phyloP scores from a whole-genome alignment of 2,888 invertebrate genomes.

The Heliconius sara region DNA sequence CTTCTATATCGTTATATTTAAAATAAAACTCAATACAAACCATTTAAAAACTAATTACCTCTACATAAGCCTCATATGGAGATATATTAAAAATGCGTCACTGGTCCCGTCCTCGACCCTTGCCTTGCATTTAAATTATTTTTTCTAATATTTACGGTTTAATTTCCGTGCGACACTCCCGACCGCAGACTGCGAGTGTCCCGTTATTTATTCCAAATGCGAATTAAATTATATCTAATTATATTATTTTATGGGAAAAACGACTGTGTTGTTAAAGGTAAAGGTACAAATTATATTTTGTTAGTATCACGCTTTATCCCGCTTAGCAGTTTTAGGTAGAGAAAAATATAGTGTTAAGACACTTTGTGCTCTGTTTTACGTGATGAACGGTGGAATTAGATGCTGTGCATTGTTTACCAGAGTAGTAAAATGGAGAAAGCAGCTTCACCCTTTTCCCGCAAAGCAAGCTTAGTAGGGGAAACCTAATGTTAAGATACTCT shows the following conservation, averaged over 20 bases:
- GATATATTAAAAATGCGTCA: conserved; percentile 10
- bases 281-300: background rate
- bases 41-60: conserved; percentile 2
- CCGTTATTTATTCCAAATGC: conserved; percentile 39
- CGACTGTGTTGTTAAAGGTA: background rate
- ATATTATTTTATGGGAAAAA: conserved; percentile 22
- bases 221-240: conserved; percentile 45
- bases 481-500: background rate
- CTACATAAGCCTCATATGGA: background rate
- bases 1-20: background rate
- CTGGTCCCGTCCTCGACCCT: conserved; percentile 9
- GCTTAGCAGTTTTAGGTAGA: too few species aligned
- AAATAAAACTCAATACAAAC: background rate
- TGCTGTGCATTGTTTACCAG: too few species aligned
- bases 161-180: conserved; percentile 42
- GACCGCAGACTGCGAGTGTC: conserved; percentile 37
- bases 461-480: background rate
- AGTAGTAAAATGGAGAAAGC: too few species aligned
- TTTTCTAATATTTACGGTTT: conserved; percentile 46
- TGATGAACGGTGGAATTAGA: too few species aligned
- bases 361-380: background rate
- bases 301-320: background rate
- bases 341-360: background rate
- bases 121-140: conserved; percentile 32
- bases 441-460: too few species aligned